Evolutionary conservation across 2,888 invertebrate genomes (phyloP), one percentile per base, ranked within the genome.

Genomic region (Arrhopalites spinosus): DNA sequence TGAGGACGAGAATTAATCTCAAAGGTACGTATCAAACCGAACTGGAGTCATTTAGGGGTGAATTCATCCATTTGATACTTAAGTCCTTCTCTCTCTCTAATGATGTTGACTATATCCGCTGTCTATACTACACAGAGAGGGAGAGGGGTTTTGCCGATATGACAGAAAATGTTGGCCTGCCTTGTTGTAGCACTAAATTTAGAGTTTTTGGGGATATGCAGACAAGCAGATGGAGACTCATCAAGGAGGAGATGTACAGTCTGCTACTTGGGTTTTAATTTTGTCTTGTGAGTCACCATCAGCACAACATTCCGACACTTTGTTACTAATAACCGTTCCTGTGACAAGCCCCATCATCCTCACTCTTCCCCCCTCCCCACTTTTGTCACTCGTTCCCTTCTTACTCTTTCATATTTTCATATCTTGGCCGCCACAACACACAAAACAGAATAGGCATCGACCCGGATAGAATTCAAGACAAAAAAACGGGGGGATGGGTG

Each of bases 261-360:
- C 56, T 67, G 56, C 29, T 74, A 3, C 27, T 50, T 11, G 25
- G 27, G 36, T 27, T 67, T 67, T 74, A 67, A 67, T 66, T 67
- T 67, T 74, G 67, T 67, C 67, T 74, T 53, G 27, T 53, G 73
- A 64, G 66, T 67, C 73, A 74, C 73, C 29, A 36, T 11, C n/a
- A n/a, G n/a, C 66, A 50, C 66, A 67, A 74, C 73, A 67, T 74
- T 74, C 73, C 73, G 67, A 67, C 73, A 74, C 73, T 74, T 74
- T 74, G 67, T 67, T 36, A 66, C 73, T 73, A 73, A 73, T 73
- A 71, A 75, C 70, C 66, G 72, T 67, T 72, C 53, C 25, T 66
- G 75, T 72, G 75, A 76, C 75, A 72, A 59, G 43, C 72, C 72
- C 75, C 50, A 76, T 76, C 75, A 76, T 56, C 67, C 66, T 36